Evolutionary conservation across 2,888 invertebrate genomes (phyloP).

Genomic region (Idaea dimidiata): DNA sequence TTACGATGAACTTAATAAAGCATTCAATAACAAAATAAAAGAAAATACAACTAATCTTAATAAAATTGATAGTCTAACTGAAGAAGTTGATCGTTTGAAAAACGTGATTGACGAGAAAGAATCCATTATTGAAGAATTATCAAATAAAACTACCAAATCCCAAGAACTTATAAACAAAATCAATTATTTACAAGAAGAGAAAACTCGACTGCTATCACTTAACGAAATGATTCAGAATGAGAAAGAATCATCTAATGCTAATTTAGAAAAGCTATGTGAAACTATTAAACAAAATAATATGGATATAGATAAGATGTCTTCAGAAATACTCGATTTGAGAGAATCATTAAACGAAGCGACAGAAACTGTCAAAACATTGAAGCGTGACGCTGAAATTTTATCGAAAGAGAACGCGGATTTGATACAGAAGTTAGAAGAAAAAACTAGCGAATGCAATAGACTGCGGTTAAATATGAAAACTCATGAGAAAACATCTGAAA

Average conservation of each 20-base stretch:
- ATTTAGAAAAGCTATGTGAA: constrained; percentile 58
- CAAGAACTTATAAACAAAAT: constrained; percentile 39
- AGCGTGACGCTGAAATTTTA: constrained; percentile 53
- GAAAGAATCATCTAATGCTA: constrained; percentile 47
- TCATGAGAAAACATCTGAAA: constrained; percentile 65
- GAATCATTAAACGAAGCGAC: constrained; percentile 56
- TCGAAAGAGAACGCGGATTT: constrained; percentile 51
- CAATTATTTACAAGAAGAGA: constrained; percentile 41
- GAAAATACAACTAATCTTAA: constrained; percentile 45
- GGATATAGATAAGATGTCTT: constrained; percentile 58
- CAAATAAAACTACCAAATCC: constrained; percentile 36
- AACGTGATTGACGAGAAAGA: constrained; percentile 42
- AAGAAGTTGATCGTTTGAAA: constrained; percentile 50
- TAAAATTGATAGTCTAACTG: constrained; percentile 40
- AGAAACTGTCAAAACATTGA: constrained; percentile 52
- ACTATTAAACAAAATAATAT: constrained; percentile 53
- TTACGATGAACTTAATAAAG: constrained; percentile 42
- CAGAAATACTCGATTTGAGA: constrained; percentile 56
- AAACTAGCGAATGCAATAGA: constrained; percentile 47
- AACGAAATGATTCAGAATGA: constrained; percentile 55
- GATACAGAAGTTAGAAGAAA: constrained; percentile 59
- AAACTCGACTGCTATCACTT: constrained; percentile 44
- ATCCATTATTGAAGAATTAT: constrained; percentile 34
- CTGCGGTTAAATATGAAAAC: constrained; percentile 67
- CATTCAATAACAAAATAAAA: constrained; percentile 42